phyloP scores from a whole-genome alignment of 2,888 invertebrate genomes.

The Xestia xanthographa region DNA sequence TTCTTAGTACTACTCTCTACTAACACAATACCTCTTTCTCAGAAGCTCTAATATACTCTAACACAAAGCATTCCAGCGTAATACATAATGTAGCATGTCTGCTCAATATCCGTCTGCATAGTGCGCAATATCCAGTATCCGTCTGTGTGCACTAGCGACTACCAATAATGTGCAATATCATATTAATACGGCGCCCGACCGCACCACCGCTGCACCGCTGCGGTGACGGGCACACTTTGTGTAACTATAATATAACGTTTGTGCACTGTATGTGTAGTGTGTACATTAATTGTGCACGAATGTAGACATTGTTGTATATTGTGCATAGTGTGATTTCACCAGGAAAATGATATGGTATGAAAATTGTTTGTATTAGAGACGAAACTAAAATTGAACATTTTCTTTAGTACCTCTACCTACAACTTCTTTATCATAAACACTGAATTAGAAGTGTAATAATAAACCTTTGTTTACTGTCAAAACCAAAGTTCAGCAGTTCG shows the following conservation, averaged over 20 bases:
- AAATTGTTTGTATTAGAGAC: not conserved
- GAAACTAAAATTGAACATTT: too few species aligned
- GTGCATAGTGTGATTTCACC: not conserved
- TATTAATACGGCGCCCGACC: slow-evolving; percentile 44
- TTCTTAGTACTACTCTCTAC: not conserved
- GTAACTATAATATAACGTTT: not conserved
- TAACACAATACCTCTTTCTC: not conserved
- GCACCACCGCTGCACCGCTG: slow-evolving; percentile 27
- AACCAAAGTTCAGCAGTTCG: not conserved
- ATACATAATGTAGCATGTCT: slow-evolving; percentile 18
- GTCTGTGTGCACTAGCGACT: slow-evolving; percentile 8
- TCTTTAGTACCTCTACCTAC: not conserved
- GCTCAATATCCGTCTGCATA: slow-evolving; percentile 23
- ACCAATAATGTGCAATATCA: slow-evolving; percentile 53
- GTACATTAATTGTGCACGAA: not conserved
- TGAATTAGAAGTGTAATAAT: not conserved
- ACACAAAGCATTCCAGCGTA: slow-evolving; percentile 31
- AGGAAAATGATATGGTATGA: not conserved
- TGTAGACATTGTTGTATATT: slow-evolving; percentile 3
- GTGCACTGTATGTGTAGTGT: not conserved
- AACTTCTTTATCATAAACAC: not conserved
- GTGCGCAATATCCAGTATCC: slow-evolving; percentile 44
- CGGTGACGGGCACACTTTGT: slow-evolving; percentile 22
- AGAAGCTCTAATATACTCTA: slow-evolving; percentile 17
- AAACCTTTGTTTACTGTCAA: not conserved